Conservation (phyloP, 2,113 vertebrate species). For the Cheilinus undulatus region DNA sequence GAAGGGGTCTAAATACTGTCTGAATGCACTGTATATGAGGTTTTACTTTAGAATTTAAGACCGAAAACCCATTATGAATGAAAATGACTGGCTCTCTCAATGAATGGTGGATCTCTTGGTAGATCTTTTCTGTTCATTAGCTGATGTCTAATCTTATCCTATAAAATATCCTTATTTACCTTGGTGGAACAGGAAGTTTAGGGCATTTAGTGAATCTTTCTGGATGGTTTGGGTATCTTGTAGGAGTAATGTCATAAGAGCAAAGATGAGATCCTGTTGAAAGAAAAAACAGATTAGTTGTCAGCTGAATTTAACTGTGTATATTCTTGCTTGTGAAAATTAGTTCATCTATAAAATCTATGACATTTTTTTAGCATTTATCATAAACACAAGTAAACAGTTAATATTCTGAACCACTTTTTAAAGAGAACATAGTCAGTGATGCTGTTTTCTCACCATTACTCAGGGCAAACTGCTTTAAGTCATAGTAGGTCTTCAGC, state of each 20-base stretch:
- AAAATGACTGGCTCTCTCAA: too few species aligned
- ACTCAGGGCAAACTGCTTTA: constrained; percentile 89
- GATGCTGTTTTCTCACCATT: constrained; percentile 86
- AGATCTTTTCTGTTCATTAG: too few species aligned
- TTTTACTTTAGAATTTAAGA: too few species aligned
- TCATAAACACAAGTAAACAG: not conserved
- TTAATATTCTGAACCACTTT: not conserved
- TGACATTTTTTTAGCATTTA: not conserved
- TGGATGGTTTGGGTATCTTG: constrained; percentile 83
- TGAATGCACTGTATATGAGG: too few species aligned
- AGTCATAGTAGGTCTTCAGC: constrained; percentile 85
- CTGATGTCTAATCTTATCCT: not conserved
- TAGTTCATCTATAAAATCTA: not conserved
- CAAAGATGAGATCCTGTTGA: constrained; percentile 90
- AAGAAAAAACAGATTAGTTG: not conserved
- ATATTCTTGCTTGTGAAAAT: too few species aligned
- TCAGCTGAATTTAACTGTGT: not conserved
- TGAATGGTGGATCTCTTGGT: too few species aligned
- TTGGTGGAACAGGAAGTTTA: constrained; percentile 92
- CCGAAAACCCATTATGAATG: too few species aligned
- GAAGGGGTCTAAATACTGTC: too few species aligned
- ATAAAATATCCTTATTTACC: constrained; percentile 79
- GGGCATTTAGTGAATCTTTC: constrained; percentile 87
- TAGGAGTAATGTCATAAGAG: constrained; percentile 87
- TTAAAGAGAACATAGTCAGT: not conserved